These are phyloP conservation scores for Isotomurus palustris DNA, from an alignment of 2,888 invertebrate species.

Conservation along the genomic window DNA sequence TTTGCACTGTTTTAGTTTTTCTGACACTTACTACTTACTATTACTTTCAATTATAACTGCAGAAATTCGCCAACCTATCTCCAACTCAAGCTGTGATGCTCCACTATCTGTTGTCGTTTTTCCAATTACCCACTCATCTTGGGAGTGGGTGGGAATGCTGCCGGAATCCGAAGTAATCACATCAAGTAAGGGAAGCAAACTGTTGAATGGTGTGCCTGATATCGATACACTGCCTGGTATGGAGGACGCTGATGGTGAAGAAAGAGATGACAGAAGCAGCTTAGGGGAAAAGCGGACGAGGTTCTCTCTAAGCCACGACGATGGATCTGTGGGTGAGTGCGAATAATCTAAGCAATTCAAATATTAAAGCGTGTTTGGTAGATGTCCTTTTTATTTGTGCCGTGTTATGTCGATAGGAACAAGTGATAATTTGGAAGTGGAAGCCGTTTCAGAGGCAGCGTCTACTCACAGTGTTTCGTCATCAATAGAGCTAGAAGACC, in stretches of 20 bases:
- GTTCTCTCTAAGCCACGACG: conserved; percentile 83
- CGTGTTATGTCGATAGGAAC: conserved; percentile 54
- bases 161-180: conserved; percentile 53
- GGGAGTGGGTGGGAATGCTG: conserved; percentile 62
- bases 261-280: conserved; percentile 35
- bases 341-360: not conserved
- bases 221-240: conserved; percentile 23
- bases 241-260: conserved; percentile 46
- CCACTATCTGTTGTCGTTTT: conserved; percentile 60
- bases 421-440: conserved; percentile 90
- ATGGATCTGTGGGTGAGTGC: conserved; percentile 68
- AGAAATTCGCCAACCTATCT: conserved; percentile 1
- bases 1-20: not conserved
- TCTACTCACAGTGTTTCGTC: conserved; percentile 88
- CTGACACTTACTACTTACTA: not conserved
- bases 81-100: conserved; percentile 2
- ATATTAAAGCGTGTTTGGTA: not conserved
- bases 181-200: conserved; percentile 21
- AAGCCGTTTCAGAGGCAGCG: conserved; percentile 91
- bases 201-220: conserved; percentile 26
- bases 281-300: conserved; percentile 54
- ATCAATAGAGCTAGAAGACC: conserved; percentile 72
- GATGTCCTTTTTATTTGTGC: not conserved
- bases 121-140: conserved; percentile 58
- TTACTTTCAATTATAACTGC: conserved; percentile 1